These are phyloP conservation scores for Calliphora vomitoria DNA, from an alignment of 2,888 invertebrate species.

Conservation along the genomic window DNA sequence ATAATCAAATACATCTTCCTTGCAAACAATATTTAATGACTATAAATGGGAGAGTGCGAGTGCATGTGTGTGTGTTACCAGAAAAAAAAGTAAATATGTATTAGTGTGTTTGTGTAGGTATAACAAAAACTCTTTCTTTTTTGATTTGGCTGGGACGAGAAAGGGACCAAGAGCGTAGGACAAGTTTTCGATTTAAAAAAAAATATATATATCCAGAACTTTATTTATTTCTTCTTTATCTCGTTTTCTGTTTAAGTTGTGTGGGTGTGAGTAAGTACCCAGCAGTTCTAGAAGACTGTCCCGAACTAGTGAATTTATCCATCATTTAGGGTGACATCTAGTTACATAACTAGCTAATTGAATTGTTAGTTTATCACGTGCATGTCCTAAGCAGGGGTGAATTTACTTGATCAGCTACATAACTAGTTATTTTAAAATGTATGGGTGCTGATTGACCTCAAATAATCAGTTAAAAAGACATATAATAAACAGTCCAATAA, in stretches of 20 bases:
- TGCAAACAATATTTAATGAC: not conserved
- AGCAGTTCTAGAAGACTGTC: too few relatives aligned
- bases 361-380: too few relatives aligned
- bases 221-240: conserved; percentile 1
- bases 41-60: not conserved
- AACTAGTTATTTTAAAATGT: too few relatives aligned
- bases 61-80: not conserved
- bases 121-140: conserved; percentile 7
- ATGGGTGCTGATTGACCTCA: too few relatives aligned
- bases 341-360: too few relatives aligned
- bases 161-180: not conserved
- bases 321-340: too few relatives aligned
- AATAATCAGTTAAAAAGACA: too few relatives aligned
- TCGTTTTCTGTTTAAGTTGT: not conserved
- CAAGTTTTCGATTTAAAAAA: not conserved
- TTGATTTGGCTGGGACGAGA: not conserved
- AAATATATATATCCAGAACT: not conserved
- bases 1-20: conserved; percentile 17
- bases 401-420: too few relatives aligned
- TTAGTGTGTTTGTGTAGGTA: not conserved
- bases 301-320: too few relatives aligned
- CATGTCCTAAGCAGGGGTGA: too few relatives aligned
- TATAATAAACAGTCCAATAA: too few relatives aligned
- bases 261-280: conserved; percentile 35
- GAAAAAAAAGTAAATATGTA: not conserved